phyloP scores from a whole-genome alignment of 2,113 vertebrate genomes.

The Poeciliopsis occidentalis region DNA sequence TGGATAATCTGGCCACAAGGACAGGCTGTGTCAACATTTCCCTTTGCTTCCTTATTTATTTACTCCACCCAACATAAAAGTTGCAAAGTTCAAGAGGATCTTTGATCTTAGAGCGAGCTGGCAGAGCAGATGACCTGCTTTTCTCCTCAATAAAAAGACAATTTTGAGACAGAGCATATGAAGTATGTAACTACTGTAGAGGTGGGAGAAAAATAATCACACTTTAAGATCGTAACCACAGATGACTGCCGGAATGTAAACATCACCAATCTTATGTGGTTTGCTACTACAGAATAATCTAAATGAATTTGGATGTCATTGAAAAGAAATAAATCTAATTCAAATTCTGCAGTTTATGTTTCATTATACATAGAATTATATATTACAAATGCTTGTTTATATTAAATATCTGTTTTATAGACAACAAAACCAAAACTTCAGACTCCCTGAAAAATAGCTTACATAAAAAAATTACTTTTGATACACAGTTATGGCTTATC shows the following conservation, averaged over 20 bases:
- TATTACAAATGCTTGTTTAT: neutral
- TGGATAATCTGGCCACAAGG: slow-evolving; percentile 80
- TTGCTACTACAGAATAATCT: neutral
- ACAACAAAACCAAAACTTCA: neutral
- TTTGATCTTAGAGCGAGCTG: neutral
- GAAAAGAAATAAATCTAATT: neutral
- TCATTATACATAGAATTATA: neutral
- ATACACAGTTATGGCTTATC: neutral
- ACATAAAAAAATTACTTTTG: neutral
- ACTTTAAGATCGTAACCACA: neutral
- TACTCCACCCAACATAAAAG: neutral
- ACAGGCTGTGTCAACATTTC: slow-evolving; percentile 76
- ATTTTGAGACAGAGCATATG: slow-evolving; percentile 6
- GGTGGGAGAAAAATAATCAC: neutral
- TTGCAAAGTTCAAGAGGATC: neutral
- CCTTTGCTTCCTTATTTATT: slow-evolving; percentile 70
- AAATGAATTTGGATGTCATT: too few relatives aligned
- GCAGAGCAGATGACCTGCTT: slow-evolving; percentile 42
- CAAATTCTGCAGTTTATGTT: neutral
- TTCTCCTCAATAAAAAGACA: neutral
- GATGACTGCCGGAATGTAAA: neutral
- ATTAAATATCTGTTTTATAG: neutral
- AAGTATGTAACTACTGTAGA: neutral
- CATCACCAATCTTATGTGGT: neutral
- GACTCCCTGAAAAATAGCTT: neutral